Evolutionary conservation across 1,140 invertebrate species (phyloP).

Genomic region (Bombyx mandarina): DNA sequence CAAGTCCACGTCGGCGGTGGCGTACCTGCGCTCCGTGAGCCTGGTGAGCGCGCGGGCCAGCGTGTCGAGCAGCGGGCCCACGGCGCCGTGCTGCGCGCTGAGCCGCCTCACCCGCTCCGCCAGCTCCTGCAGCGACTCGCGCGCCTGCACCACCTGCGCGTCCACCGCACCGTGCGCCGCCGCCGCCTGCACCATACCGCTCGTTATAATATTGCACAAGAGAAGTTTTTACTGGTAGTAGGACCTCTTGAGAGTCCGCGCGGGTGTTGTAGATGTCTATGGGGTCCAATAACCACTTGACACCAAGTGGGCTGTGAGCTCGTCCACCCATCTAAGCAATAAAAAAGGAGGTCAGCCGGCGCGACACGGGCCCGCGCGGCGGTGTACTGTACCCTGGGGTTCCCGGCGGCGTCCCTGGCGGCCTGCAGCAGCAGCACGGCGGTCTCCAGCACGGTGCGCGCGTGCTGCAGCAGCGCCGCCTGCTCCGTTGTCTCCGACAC

Average conservation of each 20-base stretch:
- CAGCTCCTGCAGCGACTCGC: conserved; percentile 87
- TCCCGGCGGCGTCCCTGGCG: conserved; percentile 93
- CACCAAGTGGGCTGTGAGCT: too few species aligned
- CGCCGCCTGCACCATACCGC: conserved; percentile 71
- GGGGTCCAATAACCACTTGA: too few species aligned
- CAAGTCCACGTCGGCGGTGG: not conserved
- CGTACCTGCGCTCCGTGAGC: conserved; percentile 78
- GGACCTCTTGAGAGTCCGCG: too few species aligned
- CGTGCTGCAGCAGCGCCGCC: conserved; percentile 89
- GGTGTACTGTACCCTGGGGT: conserved; percentile 78
- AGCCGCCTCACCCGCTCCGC: conserved; percentile 86
- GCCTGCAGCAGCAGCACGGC: conserved; percentile 87
- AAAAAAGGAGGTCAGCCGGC: not conserved
- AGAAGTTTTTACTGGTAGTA: too few species aligned
- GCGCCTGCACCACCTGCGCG: conserved; percentile 83
- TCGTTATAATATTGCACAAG: not conserved
- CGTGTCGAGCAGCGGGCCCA: conserved; percentile 90
- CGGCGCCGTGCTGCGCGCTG: conserved; percentile 88
- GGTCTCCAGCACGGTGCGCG: conserved; percentile 94
- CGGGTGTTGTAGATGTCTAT: too few species aligned
- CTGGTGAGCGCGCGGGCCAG: conserved; percentile 88
- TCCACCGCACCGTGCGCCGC: conserved; percentile 87
- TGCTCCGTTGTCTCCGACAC: conserved; percentile 93
- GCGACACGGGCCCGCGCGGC: not conserved
- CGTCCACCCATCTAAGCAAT: too few species aligned